These are phyloP conservation scores for Drosophila nigritarsus DNA, from an alignment of 2,888 invertebrate genomes.

Conservation along the genomic window DNA sequence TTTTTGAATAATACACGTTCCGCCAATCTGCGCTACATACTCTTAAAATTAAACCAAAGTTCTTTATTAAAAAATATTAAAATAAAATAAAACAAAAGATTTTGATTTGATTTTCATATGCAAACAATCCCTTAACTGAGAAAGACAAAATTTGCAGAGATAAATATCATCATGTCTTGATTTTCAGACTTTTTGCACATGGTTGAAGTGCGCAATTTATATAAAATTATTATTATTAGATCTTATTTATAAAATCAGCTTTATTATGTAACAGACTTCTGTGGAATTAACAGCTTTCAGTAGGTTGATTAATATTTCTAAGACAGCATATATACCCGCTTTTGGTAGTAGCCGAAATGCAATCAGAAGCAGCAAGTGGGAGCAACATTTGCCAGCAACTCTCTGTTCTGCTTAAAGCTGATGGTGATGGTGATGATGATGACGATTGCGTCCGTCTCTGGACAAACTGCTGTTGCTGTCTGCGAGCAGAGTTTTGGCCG, in stretches of 20 bases:
- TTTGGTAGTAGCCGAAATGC: neutral
- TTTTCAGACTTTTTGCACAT: neutral
- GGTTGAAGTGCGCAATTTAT: too few species aligned
- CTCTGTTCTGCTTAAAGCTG: conserved; percentile 19
- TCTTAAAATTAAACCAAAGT: neutral
- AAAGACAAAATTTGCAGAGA: neutral
- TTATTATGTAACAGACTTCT: neutral
- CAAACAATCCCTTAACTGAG: too few species aligned
- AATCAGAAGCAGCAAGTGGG: neutral
- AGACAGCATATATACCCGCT: conserved; percentile 1
- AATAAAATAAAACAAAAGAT: too few species aligned
- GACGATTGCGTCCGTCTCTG: conserved; percentile 39
- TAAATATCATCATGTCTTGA: neutral
- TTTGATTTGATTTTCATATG: too few species aligned
- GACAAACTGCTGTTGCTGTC: conserved; percentile 20
- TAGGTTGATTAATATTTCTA: neutral
- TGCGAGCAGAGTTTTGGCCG: conserved; percentile 38
- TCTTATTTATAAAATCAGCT: neutral
- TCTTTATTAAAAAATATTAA: too few species aligned
- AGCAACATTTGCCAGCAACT: conserved; percentile 13
- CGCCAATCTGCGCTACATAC: neutral
- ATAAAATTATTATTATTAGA: neutral
- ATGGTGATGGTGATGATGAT: conserved; percentile 48
- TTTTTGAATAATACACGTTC: neutral
- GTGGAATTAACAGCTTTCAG: neutral